A percentile compares a stretch with the other conserved stretches of the same genome.
Evolutionary conservation across 2,113 vertebrate genomes (phyloP).

Genomic region (Himantopus leucocephalus): DNA sequence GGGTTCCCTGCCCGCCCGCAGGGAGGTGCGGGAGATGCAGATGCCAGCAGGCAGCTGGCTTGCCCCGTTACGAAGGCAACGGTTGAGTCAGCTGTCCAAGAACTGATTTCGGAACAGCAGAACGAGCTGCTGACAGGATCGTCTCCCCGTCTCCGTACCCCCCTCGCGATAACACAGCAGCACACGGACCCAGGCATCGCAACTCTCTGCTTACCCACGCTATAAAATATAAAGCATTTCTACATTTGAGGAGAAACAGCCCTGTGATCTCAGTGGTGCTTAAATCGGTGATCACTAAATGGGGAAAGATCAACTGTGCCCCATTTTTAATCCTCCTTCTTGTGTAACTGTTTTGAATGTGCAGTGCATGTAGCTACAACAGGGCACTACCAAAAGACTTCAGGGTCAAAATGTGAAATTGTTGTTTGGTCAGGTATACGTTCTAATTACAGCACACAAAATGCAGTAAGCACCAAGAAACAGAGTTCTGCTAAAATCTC

Average conservation of each 20-base stretch:
- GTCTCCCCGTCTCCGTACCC: background rate
- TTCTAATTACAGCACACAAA: background rate
- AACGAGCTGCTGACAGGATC: background rate
- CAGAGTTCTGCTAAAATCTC: background rate
- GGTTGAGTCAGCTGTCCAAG: background rate
- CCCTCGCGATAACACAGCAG: background rate
- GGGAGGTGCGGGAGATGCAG: background rate
- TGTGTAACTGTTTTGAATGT: background rate
- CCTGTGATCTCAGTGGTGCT: background rate
- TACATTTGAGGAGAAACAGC: background rate
- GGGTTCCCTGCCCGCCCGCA: background rate
- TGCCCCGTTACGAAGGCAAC: rapidly evolving
- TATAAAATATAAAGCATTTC: background rate
- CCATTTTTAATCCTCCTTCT: background rate
- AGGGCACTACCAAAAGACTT: background rate
- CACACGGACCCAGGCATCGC: background rate
- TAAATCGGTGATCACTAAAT: background rate
- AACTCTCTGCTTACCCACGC: background rate
- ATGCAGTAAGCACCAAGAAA: background rate
- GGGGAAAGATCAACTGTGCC: background rate
- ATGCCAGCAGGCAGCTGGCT: background rate
- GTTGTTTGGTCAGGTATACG: rapidly evolving
- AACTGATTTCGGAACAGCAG: background rate
- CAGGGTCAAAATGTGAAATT: background rate
- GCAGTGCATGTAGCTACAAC: rapidly evolving